phyloP scores from a whole-genome alignment of 2,113 vertebrate genomes.

The Etheostoma spectabile region DNA sequence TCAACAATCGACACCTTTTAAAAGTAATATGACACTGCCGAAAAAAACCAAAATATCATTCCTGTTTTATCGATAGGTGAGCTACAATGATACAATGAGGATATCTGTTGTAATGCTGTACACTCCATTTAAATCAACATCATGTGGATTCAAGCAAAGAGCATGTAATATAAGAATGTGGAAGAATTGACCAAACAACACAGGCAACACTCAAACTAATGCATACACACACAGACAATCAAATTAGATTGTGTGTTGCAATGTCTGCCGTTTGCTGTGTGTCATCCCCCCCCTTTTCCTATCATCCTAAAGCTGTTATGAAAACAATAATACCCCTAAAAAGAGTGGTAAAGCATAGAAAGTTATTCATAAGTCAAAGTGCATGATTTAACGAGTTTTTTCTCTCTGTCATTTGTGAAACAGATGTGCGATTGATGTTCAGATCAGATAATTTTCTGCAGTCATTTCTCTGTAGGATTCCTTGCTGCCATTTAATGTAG shows the following conservation, averaged over 20 bases:
- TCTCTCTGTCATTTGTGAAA: constrained; percentile 41
- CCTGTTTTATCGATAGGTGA: neutral
- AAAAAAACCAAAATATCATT: neutral
- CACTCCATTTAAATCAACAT: constrained; percentile 3
- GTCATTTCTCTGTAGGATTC: constrained; percentile 23
- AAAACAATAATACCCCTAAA: too few relatives aligned
- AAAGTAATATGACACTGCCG: neutral
- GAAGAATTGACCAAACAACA: neutral
- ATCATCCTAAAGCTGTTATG: too few relatives aligned
- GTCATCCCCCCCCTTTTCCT: too few relatives aligned
- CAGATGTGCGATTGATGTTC: constrained; percentile 52
- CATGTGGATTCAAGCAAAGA: constrained; percentile 33
- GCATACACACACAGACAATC: neutral
- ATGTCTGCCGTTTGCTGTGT: neutral
- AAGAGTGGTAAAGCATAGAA: constrained; percentile 1
- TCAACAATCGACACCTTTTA: neutral
- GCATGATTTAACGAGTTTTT: constrained; percentile 32
- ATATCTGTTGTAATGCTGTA: neutral
- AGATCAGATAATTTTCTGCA: constrained; percentile 32
- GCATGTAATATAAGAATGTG: constrained; percentile 6
- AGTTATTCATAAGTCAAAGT: constrained; percentile 22
- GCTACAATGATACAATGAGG: neutral
- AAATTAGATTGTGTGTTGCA: neutral
- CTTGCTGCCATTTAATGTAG: neutral
- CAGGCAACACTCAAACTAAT: neutral